phyloP scores from a whole-genome alignment of 1,140 invertebrate species.

The Elymnias hypermnestra region DNA sequence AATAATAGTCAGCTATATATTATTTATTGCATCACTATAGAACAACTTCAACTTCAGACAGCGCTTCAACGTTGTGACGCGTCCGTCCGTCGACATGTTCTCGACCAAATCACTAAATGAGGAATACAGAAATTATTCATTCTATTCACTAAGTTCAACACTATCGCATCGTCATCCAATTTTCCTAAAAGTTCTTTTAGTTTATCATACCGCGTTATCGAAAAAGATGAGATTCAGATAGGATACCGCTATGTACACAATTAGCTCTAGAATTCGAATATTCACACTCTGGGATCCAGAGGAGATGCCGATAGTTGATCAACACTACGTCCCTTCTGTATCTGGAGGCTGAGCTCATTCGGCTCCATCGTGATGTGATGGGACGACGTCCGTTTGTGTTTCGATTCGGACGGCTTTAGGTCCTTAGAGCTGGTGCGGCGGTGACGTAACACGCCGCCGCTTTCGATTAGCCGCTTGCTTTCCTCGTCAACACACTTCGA shows the following conservation, averaged over 20 bases:
- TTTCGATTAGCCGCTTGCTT: slow-evolving; percentile 67
- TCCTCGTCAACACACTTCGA: slow-evolving; percentile 59
- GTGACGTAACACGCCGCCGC: slow-evolving; percentile 75
- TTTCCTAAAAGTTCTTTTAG: slow-evolving; percentile 22
- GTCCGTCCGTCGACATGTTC: not conserved
- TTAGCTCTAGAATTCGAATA: slow-evolving; percentile 1
- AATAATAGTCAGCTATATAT: slow-evolving; percentile 4
- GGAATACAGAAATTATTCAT: slow-evolving; percentile 24
- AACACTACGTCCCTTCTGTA: slow-evolving; percentile 60
- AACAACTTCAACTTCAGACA: not conserved
- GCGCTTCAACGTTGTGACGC: not conserved
- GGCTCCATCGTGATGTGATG: slow-evolving; percentile 70
- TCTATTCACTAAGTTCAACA: slow-evolving; percentile 22
- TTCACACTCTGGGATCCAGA: slow-evolving; percentile 41
- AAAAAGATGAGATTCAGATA: slow-evolving; percentile 24
- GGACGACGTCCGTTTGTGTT: slow-evolving; percentile 67
- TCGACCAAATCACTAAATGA: not conserved
- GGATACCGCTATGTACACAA: slow-evolving; percentile 10
- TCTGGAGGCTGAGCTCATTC: slow-evolving; percentile 47
- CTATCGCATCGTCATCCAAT: slow-evolving; percentile 14
- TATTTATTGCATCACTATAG: not conserved
- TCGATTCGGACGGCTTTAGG: slow-evolving; percentile 50
- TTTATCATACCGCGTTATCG: not conserved
- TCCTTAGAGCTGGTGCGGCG: slow-evolving; percentile 77
- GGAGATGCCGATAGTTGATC: slow-evolving; percentile 50